Conservation (phyloP, 2,797 vertebrate species). For the Sphenopsis melanotis region DNA sequence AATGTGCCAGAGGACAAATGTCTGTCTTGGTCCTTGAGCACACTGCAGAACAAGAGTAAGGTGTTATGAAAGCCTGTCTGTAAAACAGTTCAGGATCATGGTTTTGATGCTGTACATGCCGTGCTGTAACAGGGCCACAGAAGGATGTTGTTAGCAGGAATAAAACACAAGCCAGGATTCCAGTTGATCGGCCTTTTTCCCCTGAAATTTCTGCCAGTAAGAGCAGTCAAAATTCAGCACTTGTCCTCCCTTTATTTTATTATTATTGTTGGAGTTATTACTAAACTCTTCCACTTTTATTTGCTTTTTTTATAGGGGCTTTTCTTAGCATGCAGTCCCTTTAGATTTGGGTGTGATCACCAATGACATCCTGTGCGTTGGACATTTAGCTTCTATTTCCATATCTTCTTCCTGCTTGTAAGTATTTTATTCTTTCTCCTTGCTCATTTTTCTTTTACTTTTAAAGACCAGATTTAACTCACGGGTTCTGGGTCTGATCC, state of each 20-base stretch:
- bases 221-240: neutral
- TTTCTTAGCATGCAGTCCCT: neutral
- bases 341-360: neutral
- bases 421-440: conserved; percentile 34
- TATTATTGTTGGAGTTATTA: neutral
- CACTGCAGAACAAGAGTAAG: neutral
- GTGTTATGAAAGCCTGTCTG: neutral
- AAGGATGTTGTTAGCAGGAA: neutral
- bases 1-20: neutral
- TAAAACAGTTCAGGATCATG: neutral
- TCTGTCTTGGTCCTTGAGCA: neutral
- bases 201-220: neutral
- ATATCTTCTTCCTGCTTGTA: neutral
- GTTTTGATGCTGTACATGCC: neutral
- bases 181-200: neutral
- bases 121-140: neutral
- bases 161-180: neutral
- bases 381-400: neutral
- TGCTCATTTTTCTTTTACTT: neutral
- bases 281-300: neutral
- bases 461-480: neutral
- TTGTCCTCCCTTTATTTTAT: neutral
- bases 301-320: conserved; percentile 9
- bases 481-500: neutral
- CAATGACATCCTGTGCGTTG: neutral